Percentiles rank a stretch among this genome's conserved stretches.
Evolutionary conservation across 2,113 vertebrate species (phyloP).

Genomic region (Burhinus oedicnemus): DNA sequence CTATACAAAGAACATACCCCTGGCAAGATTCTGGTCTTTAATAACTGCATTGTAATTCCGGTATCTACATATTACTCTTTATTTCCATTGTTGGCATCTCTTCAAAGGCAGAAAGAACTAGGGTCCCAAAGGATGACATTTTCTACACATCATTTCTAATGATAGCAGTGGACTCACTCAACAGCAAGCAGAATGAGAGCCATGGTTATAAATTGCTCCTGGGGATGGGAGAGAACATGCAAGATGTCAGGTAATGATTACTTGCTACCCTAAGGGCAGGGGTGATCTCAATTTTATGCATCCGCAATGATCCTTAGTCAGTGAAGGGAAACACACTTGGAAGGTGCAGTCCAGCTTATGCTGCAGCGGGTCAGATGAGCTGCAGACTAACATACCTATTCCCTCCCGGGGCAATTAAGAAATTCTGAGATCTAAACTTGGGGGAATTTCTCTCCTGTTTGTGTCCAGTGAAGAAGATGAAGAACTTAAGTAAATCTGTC

Average conservation of each 20-base stretch:
- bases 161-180: background rate
- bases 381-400: background rate
- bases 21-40: background rate
- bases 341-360: background rate
- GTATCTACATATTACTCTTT: background rate
- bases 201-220: background rate
- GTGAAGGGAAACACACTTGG: background rate
- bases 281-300: background rate
- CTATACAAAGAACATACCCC: background rate
- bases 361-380: background rate
- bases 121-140: background rate
- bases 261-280: background rate
- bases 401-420: background rate
- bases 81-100: background rate
- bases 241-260: background rate
- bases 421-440: background rate
- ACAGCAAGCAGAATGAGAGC: background rate
- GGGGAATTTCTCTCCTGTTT: background rate
- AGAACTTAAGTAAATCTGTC: background rate
- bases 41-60: background rate
- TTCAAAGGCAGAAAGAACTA: slow-evolving; percentile 2
- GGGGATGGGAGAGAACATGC: background rate
- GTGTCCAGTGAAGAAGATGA: background rate
- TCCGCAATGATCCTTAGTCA: background rate
- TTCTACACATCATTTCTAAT: background rate